Conservation (phyloP, 1,140 invertebrate species). For the Lasaia peninsularis region DNA sequence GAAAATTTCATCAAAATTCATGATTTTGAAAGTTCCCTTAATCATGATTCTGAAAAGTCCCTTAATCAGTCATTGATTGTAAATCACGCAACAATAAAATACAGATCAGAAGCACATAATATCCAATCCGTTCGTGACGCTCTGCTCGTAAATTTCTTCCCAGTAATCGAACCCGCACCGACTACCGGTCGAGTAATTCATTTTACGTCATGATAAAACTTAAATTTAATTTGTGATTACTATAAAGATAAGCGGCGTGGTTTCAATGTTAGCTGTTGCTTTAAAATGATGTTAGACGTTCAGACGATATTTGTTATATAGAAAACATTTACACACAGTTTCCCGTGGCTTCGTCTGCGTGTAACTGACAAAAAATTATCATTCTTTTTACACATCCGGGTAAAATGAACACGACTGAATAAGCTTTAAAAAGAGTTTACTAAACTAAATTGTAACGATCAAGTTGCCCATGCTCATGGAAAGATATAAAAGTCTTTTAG, state of each 20-base stretch:
- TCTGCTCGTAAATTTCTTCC: conserved; percentile 33
- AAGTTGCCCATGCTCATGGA: too few species aligned
- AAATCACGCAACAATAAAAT: conserved; percentile 18
- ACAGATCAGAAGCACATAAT: conserved; percentile 28
- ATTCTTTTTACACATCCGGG: too few species aligned
- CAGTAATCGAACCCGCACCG: conserved; percentile 37
- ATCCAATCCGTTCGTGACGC: conserved; percentile 43
- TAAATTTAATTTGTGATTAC: conserved; percentile 23
- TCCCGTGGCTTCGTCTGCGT: too few species aligned
- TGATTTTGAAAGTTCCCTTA: too few species aligned
- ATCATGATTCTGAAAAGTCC: too few species aligned
- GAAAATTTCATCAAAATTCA: too few species aligned
- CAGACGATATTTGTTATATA: not conserved
- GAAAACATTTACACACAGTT: too few species aligned
- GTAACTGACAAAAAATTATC: too few species aligned
- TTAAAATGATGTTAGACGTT: not conserved
- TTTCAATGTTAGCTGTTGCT: conserved; percentile 2
- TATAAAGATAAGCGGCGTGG: conserved; percentile 17
- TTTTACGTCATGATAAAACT: conserved; percentile 22
- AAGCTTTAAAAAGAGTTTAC: too few species aligned
- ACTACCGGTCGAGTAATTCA: conserved; percentile 26
- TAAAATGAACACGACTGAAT: too few species aligned
- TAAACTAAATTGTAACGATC: too few species aligned
- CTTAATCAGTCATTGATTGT: not conserved
- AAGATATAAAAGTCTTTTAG: too few species aligned